Percentiles rank a stretch among this genome's conserved stretches.
Conservation (phyloP, 2,797 vertebrate genomes). For the Cirrhinus mrigala region DNA sequence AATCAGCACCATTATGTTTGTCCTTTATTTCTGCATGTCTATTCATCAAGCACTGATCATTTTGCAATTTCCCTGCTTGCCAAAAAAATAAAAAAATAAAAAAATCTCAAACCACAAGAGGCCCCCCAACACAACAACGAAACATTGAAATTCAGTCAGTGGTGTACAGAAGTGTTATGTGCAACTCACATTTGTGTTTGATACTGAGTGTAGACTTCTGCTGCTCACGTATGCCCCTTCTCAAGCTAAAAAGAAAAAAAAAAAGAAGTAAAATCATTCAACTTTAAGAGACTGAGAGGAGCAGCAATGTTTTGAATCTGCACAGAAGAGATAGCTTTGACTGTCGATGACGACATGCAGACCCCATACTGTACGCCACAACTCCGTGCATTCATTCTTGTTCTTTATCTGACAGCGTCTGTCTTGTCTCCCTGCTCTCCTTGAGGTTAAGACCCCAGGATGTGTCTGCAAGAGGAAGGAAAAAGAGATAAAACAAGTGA, state of each 20-base stretch:
- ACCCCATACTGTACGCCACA: neutral
- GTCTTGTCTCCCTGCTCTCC: constrained; percentile 49
- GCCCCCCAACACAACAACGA: neutral
- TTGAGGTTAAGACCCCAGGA: constrained; percentile 54
- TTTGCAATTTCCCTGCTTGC: neutral
- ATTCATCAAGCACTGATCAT: neutral
- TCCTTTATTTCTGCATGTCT: neutral
- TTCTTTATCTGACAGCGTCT: constrained; percentile 52
- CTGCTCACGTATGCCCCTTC: constrained; percentile 9
- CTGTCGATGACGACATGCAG: constrained; percentile 17
- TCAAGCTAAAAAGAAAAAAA: neutral
- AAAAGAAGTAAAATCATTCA: constrained; percentile 6
- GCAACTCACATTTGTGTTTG: neutral
- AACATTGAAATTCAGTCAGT: constrained; percentile 4
- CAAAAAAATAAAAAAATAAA: neutral
- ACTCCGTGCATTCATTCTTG: constrained; percentile 4
- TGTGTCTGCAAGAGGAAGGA: constrained; percentile 39
- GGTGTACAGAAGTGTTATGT: neutral
- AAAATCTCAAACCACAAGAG: neutral
- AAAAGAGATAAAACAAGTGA: constrained; percentile 54
- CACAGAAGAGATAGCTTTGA: constrained; percentile 62
- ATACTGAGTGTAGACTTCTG: neutral
- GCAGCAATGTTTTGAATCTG: constrained; percentile 59
- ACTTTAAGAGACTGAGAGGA: constrained; percentile 26
- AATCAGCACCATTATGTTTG: neutral